A percentile compares a stretch with the other conserved stretches of the same genome.
Evolutionary conservation across 2,888 invertebrate genomes (phyloP).

Genomic region (Ophion obscuratus): DNA sequence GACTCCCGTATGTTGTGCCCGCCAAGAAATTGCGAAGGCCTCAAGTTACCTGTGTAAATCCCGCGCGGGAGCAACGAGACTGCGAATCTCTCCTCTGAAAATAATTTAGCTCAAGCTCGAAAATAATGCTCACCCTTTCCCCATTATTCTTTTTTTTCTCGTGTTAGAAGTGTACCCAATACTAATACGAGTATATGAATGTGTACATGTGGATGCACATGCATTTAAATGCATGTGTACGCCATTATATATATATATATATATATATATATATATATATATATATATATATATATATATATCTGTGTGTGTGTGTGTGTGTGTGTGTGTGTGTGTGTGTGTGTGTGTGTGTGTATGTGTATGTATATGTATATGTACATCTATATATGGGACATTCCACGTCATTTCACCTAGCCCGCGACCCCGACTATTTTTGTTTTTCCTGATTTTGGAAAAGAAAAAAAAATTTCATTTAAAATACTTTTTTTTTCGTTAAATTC

Average conservation of each 20-base stretch:
- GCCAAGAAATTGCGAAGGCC: conserved; percentile 38
- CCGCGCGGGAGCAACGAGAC: conserved; percentile 5
- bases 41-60: conserved; percentile 20
- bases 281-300: too few species aligned
- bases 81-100: conserved; percentile 32
- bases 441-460: too few species aligned
- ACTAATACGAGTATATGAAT: not conserved
- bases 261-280: too few species aligned
- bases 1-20: conserved; percentile 2
- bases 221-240: not conserved
- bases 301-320: not conserved
- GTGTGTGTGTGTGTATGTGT: not conserved
- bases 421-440: too few species aligned
- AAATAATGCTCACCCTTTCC: conserved; percentile 35
- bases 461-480: too few species aligned
- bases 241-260: too few species aligned
- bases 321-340: conserved; percentile 1
- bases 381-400: too few species aligned
- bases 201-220: not conserved
- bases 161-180: not conserved
- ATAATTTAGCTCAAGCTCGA: conserved; percentile 55
- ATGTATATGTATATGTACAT: conserved; percentile 1
- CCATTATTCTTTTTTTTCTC: conserved; percentile 6
- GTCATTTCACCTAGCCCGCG: too few species aligned
- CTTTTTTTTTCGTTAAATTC: too few species aligned